Percentiles rank a stretch among this genome's conserved stretches.
phyloP scores from a whole-genome alignment of 2,888 invertebrate genomes.

The Anagyrus pseudococci region DNA sequence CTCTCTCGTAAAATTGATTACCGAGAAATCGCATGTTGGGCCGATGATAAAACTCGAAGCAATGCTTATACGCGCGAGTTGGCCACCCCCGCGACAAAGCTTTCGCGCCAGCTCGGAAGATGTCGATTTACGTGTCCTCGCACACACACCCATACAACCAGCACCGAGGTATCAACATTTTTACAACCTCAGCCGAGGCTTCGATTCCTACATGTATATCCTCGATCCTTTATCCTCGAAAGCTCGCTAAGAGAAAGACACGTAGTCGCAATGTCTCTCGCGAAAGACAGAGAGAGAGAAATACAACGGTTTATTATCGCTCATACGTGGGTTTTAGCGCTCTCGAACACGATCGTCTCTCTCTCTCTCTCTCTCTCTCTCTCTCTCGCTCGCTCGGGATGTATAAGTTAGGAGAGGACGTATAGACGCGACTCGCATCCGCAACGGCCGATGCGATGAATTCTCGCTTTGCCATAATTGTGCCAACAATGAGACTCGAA shows the following conservation, averaged over 20 bases:
- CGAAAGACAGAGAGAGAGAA: neutral
- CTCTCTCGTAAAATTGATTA: slow-evolving; percentile 19
- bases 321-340: slow-evolving; percentile 41
- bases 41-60: slow-evolving; percentile 27
- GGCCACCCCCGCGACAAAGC: no score
- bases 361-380: no score
- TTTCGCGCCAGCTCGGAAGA: slow-evolving; percentile 12
- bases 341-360: no score
- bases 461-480: slow-evolving; percentile 36
- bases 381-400: neutral
- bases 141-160: no score
- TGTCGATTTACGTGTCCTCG: neutral
- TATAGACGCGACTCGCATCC: neutral
- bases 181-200: no score
- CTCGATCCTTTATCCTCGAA: slow-evolving; percentile 3
- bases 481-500: neutral
- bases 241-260: neutral
- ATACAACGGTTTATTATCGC: slow-evolving; percentile 34
- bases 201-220: no score
- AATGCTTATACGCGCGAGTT: slow-evolving; percentile 15
- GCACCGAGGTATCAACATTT: no score
- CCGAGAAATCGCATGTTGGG: slow-evolving; percentile 13
- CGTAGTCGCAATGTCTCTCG: slow-evolving; percentile 20
- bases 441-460: slow-evolving; percentile 14
- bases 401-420: no score